Evolutionary conservation across 1,140 invertebrate genomes (phyloP), one percentile per base, ranked within the genome.

Genomic region (Euschistus heros): DNA sequence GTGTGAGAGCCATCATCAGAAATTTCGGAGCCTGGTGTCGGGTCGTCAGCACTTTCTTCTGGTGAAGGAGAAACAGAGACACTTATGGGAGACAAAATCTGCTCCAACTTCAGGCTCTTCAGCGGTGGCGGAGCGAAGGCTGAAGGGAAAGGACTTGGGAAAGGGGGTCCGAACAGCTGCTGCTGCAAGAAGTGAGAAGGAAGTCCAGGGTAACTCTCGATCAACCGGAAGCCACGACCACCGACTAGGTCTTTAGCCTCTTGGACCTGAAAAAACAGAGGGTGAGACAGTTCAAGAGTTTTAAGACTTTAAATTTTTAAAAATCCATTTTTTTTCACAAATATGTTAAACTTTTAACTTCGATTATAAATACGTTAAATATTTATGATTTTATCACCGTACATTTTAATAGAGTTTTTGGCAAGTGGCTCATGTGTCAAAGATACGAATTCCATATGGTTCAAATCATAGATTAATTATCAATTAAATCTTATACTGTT

Each of bases 131-230:
- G 46, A 24, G 62, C 78, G 69, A 80, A 81, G 18, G 79, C 80
- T 55, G 78, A 81, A 15, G 80, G 78, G 33, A 80, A 78, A n/a
- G 46, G 55, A 17, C 77, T 73, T 44, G 78, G 77, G 64, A 78
- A 77, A 55, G 76, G 69, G 52, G 70, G 76, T 52, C 74, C 80
- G 69, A 82, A 82, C 66, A 80, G 80, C 61, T 78, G 78, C 67
- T 80, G 79, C 30, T 80, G 76, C 73, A 82, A 76, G 47, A 81
- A 75, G 72, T 80, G 80, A 15, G 78, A 77, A n/a, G 79, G 78
- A 7, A 80, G 70, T 17, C 77, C 76, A 18, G 76, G 72, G 68
- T 80, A 81, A n/a, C 77, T 76, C 67, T 81, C 80, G 76, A 79
- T 79, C 68, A 79, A 78, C 18, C 78, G 75, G 26, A 80, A 73